Evolutionary conservation across 2,888 invertebrate genomes (phyloP).

Genomic region (Gerris lacustris): DNA sequence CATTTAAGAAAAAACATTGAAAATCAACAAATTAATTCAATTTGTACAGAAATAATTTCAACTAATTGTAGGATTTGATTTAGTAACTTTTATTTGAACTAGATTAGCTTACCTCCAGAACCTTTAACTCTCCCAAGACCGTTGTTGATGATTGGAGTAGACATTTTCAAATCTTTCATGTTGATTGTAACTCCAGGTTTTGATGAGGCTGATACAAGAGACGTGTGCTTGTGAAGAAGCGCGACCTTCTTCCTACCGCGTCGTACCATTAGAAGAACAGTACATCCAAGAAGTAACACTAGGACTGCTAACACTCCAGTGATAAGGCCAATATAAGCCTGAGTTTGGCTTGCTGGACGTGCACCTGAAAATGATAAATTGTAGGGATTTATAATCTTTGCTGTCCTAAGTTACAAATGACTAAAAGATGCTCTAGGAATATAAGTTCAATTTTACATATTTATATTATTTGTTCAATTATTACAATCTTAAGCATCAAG

Average conservation of each 20-base stretch:
- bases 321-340: constrained; percentile 50
- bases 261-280: constrained; percentile 52
- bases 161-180: constrained; percentile 46
- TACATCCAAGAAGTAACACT: constrained; percentile 51
- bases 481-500: too few relatives aligned
- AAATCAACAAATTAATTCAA: too few relatives aligned
- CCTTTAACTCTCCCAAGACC: constrained; percentile 38
- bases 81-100: too few relatives aligned
- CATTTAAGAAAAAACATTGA: too few relatives aligned
- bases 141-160: constrained; percentile 46
- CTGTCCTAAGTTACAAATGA: too few relatives aligned
- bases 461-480: too few relatives aligned
- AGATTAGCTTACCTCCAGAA: constrained; percentile 27
- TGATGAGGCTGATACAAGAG: constrained; percentile 43
- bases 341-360: constrained; percentile 47
- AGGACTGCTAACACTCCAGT: constrained; percentile 55
- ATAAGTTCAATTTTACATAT: too few relatives aligned
- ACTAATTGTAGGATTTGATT: too few relatives aligned
- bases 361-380: constrained; percentile 38
- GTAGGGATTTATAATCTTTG: neutral
- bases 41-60: too few relatives aligned
- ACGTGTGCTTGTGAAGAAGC: constrained; percentile 46
- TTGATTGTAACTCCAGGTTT: constrained; percentile 46
- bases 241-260: constrained; percentile 52
- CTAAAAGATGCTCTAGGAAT: too few relatives aligned